Percentiles rank a stretch among this genome's conserved stretches.
These are phyloP conservation scores for Felis catus DNA, from an alignment of 2,113 vertebrate species.

Conservation along the genomic window F.catus_Fca126_mat1.0 CM031417.1:1840001-1840500, in stretches of 20 bases:
- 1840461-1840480: neutral
- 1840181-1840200: accelerated
- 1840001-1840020: neutral
- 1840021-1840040: constrained; percentile 42
- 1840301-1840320: neutral
- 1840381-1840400: neutral
- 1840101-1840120: neutral
- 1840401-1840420: no score
- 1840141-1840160: neutral
- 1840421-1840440: neutral
- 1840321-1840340: neutral
- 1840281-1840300: neutral
- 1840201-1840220: accelerated
- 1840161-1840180: no score
- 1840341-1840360: neutral
- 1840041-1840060: neutral
- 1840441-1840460: no score
- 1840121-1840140: accelerated
- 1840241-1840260: no score
- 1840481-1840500: neutral
- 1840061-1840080: neutral
- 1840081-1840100: neutral
- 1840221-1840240: neutral
- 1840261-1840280: neutral
- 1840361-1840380: no score